phyloP scores from a whole-genome alignment of 92 coral and sea anemone species.

The Siderastrea siderea region DNA sequence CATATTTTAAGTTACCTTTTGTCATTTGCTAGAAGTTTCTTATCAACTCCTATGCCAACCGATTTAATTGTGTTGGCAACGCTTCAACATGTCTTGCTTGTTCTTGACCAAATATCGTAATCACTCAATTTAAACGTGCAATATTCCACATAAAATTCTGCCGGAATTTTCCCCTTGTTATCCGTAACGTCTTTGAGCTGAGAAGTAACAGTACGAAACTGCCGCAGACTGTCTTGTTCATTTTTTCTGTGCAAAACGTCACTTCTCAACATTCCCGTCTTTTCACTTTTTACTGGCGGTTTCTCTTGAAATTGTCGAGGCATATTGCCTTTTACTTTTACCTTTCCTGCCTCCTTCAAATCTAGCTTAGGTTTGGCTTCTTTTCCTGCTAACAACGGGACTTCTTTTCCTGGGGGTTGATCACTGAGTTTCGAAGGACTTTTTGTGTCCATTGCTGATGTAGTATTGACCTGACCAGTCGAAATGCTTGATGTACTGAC shows the following conservation, averaged over 20 bases:
- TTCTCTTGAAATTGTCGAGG: constrained; percentile 15
- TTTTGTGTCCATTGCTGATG: background rate
- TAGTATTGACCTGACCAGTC: background rate
- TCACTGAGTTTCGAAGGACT: background rate
- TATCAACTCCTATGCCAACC: no score
- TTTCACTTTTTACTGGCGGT: background rate
- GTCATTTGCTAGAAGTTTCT: no score
- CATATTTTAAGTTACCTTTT: no score
- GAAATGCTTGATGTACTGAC: background rate
- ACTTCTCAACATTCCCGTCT: background rate
- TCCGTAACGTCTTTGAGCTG: background rate
- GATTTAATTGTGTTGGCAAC: no score
- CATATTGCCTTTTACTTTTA: background rate
- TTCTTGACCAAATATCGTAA: constrained; percentile 52
- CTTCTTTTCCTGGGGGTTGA: background rate
- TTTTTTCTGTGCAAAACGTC: background rate
- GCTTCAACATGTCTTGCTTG: background rate
- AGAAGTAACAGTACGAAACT: background rate
- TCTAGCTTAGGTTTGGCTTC: background rate
- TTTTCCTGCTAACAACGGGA: background rate
- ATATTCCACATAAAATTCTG: constrained; percentile 18
- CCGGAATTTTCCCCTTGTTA: background rate
- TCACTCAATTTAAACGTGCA: constrained; percentile 27
- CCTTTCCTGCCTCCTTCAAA: background rate
- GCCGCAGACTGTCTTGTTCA: background rate